phyloP scores from a whole-genome alignment of 2,888 invertebrate species.

The Mamestra brassicae region DNA sequence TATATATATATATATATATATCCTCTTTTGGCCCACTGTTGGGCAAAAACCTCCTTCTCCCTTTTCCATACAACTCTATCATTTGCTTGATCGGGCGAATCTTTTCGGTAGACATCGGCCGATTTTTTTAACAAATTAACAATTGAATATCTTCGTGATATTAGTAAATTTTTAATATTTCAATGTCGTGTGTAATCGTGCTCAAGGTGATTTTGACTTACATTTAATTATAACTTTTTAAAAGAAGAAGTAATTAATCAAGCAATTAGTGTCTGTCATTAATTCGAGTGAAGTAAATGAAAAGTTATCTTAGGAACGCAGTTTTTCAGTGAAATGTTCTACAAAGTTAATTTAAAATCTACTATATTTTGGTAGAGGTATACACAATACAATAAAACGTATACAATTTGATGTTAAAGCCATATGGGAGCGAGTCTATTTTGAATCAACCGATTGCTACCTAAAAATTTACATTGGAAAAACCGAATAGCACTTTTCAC shows the following conservation, averaged over 20 bases:
- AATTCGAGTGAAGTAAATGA: background rate
- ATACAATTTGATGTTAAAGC: too few species aligned
- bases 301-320: background rate
- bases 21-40: too few species aligned
- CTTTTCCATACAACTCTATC: too few species aligned
- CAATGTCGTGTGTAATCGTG: background rate
- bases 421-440: too few species aligned
- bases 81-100: background rate
- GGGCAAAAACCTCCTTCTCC: too few species aligned
- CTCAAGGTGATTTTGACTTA: background rate
- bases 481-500: background rate
- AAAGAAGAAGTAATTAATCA: background rate
- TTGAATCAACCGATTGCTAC: too few species aligned
- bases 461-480: too few species aligned
- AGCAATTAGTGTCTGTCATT: background rate
- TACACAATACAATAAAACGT: too few species aligned
- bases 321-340: background rate
- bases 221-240: conserved; percentile 16
- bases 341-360: background rate
- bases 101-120: background rate
- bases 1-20: too few species aligned
- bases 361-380: too few species aligned
- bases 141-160: background rate
- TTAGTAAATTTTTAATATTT: background rate
- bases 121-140: background rate